These are phyloP conservation scores for Trachelus iudaicus DNA, from an alignment of 2,888 invertebrate genomes.

Conservation along the genomic window DNA sequence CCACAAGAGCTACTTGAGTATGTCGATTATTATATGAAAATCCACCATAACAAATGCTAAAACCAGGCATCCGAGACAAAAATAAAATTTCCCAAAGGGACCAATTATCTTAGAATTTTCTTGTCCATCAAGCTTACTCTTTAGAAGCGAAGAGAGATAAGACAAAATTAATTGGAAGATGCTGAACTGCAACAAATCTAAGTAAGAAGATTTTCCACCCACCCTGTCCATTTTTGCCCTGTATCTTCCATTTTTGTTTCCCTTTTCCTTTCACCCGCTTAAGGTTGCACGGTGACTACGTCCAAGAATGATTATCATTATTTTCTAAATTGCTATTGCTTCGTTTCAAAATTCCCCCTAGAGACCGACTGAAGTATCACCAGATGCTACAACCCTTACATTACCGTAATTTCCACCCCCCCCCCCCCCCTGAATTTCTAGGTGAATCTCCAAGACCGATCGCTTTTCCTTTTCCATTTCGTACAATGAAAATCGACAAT, in stretches of 20 bases:
- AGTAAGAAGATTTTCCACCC: conserved; percentile 31
- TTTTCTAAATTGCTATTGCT: background rate
- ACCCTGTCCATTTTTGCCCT: background rate
- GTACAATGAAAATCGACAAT: background rate
- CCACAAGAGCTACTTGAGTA: background rate
- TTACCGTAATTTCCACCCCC: background rate
- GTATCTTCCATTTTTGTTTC: background rate
- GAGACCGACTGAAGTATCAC: background rate
- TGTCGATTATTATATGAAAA: background rate
- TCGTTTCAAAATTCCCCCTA: background rate
- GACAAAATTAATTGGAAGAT: conserved; percentile 29
- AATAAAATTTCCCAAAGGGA: conserved; percentile 25
- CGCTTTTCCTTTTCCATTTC: background rate
- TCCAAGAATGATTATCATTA: background rate
- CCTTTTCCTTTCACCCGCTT: background rate
- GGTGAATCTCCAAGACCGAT: background rate
- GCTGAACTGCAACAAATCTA: background rate
- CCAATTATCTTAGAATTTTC: conserved; percentile 30
- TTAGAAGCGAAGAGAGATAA: background rate
- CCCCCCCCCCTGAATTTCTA: background rate
- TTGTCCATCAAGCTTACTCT: background rate
- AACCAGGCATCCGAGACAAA: background rate
- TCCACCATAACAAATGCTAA: background rate
- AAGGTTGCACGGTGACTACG: background rate
- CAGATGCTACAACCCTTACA: background rate